These are phyloP conservation scores for Acanthosepion esculentum DNA, from an alignment of 2,888 invertebrate genomes.

Conservation along the genomic window DNA sequence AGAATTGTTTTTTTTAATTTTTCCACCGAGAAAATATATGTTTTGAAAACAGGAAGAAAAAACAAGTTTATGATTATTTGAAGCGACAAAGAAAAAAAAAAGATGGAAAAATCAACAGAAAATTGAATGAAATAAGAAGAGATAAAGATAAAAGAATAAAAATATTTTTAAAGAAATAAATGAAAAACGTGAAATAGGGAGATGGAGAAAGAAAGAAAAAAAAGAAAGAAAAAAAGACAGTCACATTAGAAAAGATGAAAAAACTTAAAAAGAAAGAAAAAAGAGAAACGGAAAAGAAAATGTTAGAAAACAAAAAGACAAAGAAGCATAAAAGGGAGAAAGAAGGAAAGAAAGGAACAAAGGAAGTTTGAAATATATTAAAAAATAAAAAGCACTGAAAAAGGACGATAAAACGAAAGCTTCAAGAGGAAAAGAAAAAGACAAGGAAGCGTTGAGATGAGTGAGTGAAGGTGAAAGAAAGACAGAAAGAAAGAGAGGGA, in stretches of 20 bases:
- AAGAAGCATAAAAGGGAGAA: neutral
- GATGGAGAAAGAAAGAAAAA: neutral
- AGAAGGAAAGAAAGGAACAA: too few relatives aligned
- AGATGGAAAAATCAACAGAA: neutral
- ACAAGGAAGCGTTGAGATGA: too few relatives aligned
- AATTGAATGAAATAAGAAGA: neutral
- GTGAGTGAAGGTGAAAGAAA: neutral
- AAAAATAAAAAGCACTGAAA: too few relatives aligned
- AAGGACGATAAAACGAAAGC: too few relatives aligned
- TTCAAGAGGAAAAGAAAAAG: too few relatives aligned
- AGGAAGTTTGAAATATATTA: neutral
- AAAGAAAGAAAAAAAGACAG: neutral
- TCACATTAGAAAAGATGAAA: neutral
- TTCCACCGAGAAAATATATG: too few relatives aligned
- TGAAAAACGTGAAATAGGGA: neutral
- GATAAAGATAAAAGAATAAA: neutral
- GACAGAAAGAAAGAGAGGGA: neutral
- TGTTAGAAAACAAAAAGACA: neutral
- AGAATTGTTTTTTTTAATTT: too few relatives aligned
- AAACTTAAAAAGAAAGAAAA: neutral
- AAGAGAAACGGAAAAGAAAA: neutral
- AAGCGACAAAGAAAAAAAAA: neutral
- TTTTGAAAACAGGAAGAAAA: too few relatives aligned
- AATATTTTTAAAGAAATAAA: neutral
- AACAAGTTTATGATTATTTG: too few relatives aligned